These are phyloP conservation scores for Botia kubotai DNA, from an alignment of 2,797 vertebrate genomes.

Conservation along the genomic window DNA sequence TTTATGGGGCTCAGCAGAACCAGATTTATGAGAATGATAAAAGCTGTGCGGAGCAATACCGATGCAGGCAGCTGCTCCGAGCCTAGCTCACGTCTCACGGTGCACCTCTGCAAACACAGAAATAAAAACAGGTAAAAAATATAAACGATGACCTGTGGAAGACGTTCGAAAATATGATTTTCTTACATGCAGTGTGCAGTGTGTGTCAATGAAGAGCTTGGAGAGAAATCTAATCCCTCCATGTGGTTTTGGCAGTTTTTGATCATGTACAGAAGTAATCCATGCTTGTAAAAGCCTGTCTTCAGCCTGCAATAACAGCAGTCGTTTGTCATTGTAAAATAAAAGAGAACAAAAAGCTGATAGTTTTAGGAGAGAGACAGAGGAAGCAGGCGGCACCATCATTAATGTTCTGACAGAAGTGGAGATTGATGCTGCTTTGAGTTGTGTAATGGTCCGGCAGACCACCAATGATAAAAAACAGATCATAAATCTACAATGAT, in stretches of 20 bases:
- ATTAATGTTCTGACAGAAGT: slow-evolving; percentile 54
- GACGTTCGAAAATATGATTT: slow-evolving; percentile 27
- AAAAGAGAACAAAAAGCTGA: slow-evolving; percentile 50
- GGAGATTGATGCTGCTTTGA: slow-evolving; percentile 55
- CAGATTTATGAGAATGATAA: slow-evolving; percentile 78
- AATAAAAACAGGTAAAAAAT: slow-evolving; percentile 37
- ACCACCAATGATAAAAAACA: slow-evolving; percentile 53
- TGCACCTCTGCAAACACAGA: slow-evolving; percentile 20
- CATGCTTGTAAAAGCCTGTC: slow-evolving; percentile 42
- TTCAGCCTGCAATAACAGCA: slow-evolving; percentile 49
- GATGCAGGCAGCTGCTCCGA: slow-evolving; percentile 61
- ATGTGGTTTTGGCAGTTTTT: slow-evolving; percentile 38
- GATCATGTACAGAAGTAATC: slow-evolving; percentile 41
- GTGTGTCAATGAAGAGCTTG: slow-evolving; percentile 29
- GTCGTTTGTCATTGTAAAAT: slow-evolving; percentile 53
- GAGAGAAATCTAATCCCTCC: slow-evolving; percentile 43
- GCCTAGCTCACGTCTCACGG: slow-evolving; percentile 29
- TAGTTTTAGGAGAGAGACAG: slow-evolving; percentile 42
- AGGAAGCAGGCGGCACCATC: slow-evolving; percentile 38
- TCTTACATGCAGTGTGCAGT: slow-evolving; percentile 9
- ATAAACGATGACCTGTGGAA: slow-evolving; percentile 21
- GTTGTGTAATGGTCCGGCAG: slow-evolving; percentile 48
- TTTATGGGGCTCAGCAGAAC: slow-evolving; percentile 69
- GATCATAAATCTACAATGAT: slow-evolving; percentile 41
- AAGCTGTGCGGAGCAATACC: slow-evolving; percentile 75